These are phyloP conservation scores for Hydrophis major DNA, from an alignment of 2,797 vertebrate species.

Conservation along the genomic window DNA sequence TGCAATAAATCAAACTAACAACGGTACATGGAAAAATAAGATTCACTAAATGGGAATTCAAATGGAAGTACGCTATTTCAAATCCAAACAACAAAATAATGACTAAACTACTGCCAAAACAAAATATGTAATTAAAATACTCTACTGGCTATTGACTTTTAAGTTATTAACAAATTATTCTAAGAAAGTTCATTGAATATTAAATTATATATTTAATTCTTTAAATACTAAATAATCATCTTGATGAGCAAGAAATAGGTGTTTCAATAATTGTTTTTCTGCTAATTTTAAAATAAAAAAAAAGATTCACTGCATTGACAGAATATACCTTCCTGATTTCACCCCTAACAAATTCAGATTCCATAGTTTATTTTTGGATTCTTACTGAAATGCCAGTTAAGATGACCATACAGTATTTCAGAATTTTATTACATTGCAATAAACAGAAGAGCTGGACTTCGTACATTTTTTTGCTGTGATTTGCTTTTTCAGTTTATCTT, in stretches of 20 bases:
- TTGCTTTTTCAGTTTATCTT: slow-evolving; percentile 51
- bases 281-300: not conserved
- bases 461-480: slow-evolving; percentile 36
- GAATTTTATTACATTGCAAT: slow-evolving; percentile 35
- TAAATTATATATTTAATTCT: not conserved
- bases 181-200: not conserved
- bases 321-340: not conserved
- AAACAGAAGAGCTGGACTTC: slow-evolving; percentile 74
- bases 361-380: slow-evolving; percentile 22
- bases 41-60: not conserved
- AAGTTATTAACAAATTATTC: not conserved
- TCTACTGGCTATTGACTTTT: not conserved
- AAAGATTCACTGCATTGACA: not conserved
- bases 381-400: slow-evolving; percentile 43
- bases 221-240: not conserved
- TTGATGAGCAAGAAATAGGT: not conserved
- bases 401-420: slow-evolving; percentile 29
- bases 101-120: not conserved
- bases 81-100: not conserved
- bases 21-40: not conserved
- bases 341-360: not conserved
- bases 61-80: not conserved
- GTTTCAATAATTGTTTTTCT: not conserved
- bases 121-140: not conserved
- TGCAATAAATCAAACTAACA: not conserved